These are phyloP conservation scores for Aphrocallistes beatrix DNA, from an alignment of 37 sponge, comb jelly and placozoan species.

Conservation along the genomic window DNA sequence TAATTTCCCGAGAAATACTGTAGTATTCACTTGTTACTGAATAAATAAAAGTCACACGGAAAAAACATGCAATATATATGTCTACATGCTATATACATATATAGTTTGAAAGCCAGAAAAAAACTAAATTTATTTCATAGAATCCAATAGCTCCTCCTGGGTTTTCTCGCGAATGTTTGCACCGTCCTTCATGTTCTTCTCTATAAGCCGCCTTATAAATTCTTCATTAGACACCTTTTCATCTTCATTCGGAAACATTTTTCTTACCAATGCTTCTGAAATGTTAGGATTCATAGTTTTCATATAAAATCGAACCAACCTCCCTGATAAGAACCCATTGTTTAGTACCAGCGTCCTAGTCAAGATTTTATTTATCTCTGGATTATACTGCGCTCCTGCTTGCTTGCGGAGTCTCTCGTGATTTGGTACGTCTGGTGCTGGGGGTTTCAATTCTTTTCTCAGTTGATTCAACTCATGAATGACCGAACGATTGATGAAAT, in stretches of 20 bases:
- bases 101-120: too few relatives aligned
- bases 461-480: background rate
- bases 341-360: background rate
- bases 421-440: background rate
- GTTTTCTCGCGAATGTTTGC: too few relatives aligned
- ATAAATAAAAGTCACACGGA: too few relatives aligned
- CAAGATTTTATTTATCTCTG: background rate
- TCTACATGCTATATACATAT: too few relatives aligned
- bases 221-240: background rate
- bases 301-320: background rate
- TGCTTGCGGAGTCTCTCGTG: background rate
- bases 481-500: background rate
- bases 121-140: too few relatives aligned
- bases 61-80: too few relatives aligned
- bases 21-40: too few relatives aligned
- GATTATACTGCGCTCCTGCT: background rate
- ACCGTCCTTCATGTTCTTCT: too few relatives aligned
- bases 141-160: too few relatives aligned
- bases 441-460: background rate
- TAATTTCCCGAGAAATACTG: too few relatives aligned
- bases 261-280: background rate
- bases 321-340: background rate
- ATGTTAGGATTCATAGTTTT: background rate
- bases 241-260: background rate
- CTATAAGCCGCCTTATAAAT: background rate